Evolutionary conservation across 2,113 vertebrate species (phyloP).

Genomic region (Poecile atricapillus): DNA sequence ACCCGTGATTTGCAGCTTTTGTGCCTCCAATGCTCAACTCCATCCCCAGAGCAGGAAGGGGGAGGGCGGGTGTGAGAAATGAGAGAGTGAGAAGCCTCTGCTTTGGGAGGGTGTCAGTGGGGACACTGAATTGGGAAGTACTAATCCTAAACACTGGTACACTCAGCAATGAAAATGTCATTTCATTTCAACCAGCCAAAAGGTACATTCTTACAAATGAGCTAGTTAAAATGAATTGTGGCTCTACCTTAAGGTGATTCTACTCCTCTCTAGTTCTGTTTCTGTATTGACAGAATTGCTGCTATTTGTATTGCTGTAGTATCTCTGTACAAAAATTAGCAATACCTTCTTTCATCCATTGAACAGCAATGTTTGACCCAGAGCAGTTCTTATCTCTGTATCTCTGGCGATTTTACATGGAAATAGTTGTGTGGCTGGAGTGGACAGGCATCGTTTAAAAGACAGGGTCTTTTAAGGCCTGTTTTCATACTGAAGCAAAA

Average conservation of each 20-base stretch:
- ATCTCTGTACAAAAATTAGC: neutral
- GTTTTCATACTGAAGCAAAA: neutral
- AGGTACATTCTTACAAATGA: neutral
- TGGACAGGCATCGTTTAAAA: neutral
- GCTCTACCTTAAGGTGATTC: neutral
- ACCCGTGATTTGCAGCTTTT: neutral
- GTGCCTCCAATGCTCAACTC: neutral
- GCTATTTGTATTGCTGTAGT: neutral
- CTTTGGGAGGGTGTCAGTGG: neutral
- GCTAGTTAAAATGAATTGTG: neutral
- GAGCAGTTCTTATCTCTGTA: neutral
- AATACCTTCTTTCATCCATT: neutral
- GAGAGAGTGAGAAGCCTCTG: neutral
- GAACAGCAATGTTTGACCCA: neutral
- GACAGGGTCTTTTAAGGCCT: neutral
- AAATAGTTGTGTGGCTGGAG: neutral
- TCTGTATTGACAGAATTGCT: neutral
- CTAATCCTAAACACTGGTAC: neutral
- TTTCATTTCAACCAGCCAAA: neutral
- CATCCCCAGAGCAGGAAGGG: neutral
- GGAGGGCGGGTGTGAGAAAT: neutral
- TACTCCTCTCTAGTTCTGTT: neutral
- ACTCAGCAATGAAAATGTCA: neutral
- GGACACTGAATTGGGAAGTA: neutral
- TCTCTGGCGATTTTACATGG: neutral